Evolutionary conservation across 2,113 vertebrate species (phyloP), one percentile per base, ranked within the genome.

Genomic region (Chroicocephalus ridibundus): DNA sequence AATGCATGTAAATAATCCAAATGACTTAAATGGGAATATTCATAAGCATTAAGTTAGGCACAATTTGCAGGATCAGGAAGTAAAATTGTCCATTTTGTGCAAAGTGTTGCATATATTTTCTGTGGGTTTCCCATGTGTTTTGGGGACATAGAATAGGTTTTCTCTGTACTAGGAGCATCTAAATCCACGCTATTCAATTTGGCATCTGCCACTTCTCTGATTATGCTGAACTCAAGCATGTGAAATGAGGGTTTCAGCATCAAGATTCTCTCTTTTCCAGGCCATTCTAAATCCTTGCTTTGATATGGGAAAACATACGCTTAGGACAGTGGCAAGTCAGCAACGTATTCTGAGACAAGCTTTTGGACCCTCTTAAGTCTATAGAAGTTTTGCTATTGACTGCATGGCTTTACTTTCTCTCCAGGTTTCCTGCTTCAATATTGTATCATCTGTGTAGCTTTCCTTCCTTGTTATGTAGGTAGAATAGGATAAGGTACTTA

Each of bases 21-120:
- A 82, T 95, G 83, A 92, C 46, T 96, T 89, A 86, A 87, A 88
- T 46, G 68, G 47, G 83, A 95, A 97, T 96, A 97, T 96, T 96
- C 95, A 96, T 94, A 95, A 96, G 84, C 66, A 90, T 91, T 88
- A 92, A 76, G 47, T 84, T 88, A 81, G 54, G 65, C 52, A 93
- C 82, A 71, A 38, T 90, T 96, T 93, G 76, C 80, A 95, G 61
- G 44, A 92, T 82, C 80, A 82, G 88, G 72, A 90, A 86, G 26
- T 75, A 71, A 81, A 86, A 75, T 42, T 16, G 65, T 68, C 81
- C 22, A 61, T 86, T 94, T 86, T 72, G 36, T 91, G 40, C 27
- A 36, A 80, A 77, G 46, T 11, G 4, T 47, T 82, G 27, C 62
- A 55, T 90, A 93, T 84, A 78, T 95, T 94, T 93, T 88, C 65